Evolutionary conservation across 2,888 invertebrate species (phyloP).

Genomic region (Piscicola geometra): DNA sequence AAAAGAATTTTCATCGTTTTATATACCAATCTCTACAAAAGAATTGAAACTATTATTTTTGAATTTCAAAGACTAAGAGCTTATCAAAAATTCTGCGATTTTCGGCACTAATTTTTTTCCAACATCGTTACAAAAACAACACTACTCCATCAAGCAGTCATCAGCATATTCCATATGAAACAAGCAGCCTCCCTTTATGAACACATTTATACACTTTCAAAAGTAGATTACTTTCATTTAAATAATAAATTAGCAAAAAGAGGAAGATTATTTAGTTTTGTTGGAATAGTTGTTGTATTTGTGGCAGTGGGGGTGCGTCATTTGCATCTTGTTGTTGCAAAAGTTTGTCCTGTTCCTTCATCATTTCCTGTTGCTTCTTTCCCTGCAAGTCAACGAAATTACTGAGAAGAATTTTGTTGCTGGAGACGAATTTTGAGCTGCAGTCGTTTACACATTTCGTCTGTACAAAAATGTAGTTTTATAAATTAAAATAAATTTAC

Average conservation of each 20-base stretch:
- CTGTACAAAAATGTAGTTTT: background rate
- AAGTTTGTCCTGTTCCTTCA: slow-evolving; percentile 2
- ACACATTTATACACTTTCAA: no score
- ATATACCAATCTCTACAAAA: no score
- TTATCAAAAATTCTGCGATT: no score
- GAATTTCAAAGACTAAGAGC: no score
- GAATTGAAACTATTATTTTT: no score
- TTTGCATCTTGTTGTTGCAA: background rate
- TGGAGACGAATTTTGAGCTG: background rate
- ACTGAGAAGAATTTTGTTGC: slow-evolving; percentile 4
- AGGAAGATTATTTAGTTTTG: background rate
- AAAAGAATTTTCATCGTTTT: no score
- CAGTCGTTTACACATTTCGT: slow-evolving; percentile 3
- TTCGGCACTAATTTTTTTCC: no score
- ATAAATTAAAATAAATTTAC: no score
- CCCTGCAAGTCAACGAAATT: slow-evolving; percentile 2
- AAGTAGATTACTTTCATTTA: background rate
- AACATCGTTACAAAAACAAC: no score
- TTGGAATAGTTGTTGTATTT: background rate
- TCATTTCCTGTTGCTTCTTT: slow-evolving; percentile 12
- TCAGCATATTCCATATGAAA: no score
- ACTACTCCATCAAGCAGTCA: no score
- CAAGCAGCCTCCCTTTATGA: no score
- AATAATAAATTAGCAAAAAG: slow-evolving; percentile 17
- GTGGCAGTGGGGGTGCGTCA: background rate